Percentiles rank a stretch among this genome's conserved stretches.
phyloP scores from a whole-genome alignment of 2,888 invertebrate genomes.

The Petrolisthes cinctipes region DNA sequence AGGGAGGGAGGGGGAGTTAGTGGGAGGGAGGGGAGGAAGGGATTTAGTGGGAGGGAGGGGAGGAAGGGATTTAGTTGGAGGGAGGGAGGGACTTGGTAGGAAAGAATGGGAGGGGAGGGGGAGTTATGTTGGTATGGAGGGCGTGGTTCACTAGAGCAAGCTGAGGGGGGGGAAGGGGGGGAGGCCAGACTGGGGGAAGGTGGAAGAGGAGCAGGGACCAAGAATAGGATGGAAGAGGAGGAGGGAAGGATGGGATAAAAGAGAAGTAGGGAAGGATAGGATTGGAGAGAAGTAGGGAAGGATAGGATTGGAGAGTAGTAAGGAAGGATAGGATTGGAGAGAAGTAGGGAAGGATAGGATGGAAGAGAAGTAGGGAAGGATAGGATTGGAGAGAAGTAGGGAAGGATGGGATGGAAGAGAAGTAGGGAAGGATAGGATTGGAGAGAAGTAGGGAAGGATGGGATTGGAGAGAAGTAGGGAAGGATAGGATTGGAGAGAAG shows the following conservation, averaged over 20 bases:
- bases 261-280: neutral
- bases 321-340: too few species aligned
- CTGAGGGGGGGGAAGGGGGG: neutral
- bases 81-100: neutral
- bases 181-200: neutral
- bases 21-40: neutral
- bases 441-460: neutral
- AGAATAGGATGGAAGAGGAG: neutral
- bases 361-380: neutral
- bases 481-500: too few species aligned
- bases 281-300: neutral
- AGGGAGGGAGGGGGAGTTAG: neutral
- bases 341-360: too few species aligned
- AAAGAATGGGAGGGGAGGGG: neutral
- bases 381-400: neutral
- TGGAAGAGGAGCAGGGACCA: too few species aligned
- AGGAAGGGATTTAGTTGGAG: neutral
- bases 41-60: neutral
- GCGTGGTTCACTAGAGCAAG: neutral
- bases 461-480: too few species aligned
- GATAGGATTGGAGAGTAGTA: too few species aligned
- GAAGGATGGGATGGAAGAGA: neutral
- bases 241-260: neutral
- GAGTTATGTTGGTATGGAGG: neutral
- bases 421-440: neutral